Evolutionary conservation across 2,113 vertebrate species (phyloP), one percentile per base, ranked within the genome.

Genomic region (Oreochromis tanganicae): DNA sequence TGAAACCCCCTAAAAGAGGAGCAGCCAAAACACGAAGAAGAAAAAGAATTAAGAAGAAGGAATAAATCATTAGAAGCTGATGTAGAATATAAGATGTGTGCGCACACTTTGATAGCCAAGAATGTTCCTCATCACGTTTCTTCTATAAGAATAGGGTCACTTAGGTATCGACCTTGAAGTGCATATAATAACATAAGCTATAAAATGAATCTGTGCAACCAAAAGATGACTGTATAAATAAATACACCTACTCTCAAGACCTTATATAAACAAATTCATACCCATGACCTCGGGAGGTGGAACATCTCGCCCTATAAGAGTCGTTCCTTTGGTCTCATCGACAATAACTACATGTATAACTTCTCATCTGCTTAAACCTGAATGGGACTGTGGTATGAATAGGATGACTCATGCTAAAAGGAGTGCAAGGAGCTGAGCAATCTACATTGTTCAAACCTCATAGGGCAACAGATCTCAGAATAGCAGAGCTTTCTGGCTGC

Each of bases 251-350:
- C 71, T 75, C 16, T 50, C 43, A 75, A 48, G 6, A 48, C 41
- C 43, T 0, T 50, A 75, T 75, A 27, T 29, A 29, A 48, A 75
- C 14, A 75, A 48, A 75, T 29, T 48, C 16, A 75, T 75, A 14
- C 14, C 24, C 41, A 48, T 75, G 41, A 75, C 68, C 41, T 41
- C 4, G 29, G 71, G 24, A 29, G 2, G 24, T 50, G 71, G 24
- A 32, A 48, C 1, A 48, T 75, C 71, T 75, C 24, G 1, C 2
- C 43, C 43, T 75, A 0, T 0, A 48, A 50, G 14, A 19, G 24
- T 3, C 3, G 2, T 7, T 75, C 71, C 71, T 75, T 75, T 32
- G 16, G 43, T 75, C 24, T 75, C 9, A 75, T 19, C 9, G 21
- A 73, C 38, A 29, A 19, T 48, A 48, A 43, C 24, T 29, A 48